A percentile compares a stretch with the other conserved stretches of the same genome.
Evolutionary conservation across 1,140 invertebrate species (phyloP).

Genomic region (Bemisia tabaci): DNA sequence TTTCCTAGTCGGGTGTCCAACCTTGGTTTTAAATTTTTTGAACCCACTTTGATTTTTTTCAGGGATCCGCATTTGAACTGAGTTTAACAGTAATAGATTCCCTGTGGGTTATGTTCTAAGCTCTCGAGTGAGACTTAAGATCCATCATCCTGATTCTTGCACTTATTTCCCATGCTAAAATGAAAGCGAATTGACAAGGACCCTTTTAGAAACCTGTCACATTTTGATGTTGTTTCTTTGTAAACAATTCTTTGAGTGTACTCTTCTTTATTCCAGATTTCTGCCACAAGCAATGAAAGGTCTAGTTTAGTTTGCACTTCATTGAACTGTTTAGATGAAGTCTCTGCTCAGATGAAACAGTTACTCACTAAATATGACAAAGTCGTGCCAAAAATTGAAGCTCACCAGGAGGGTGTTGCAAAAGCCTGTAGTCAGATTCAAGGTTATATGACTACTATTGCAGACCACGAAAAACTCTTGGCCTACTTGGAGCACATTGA

Average conservation of each 20-base stretch:
- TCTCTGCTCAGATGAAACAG: background rate
- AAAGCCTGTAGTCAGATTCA: background rate
- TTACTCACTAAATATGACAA: background rate
- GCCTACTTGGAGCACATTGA: background rate
- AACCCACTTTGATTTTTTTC: too few relatives aligned
- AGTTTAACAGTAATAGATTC: too few relatives aligned
- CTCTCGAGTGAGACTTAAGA: background rate
- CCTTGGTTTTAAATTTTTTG: too few relatives aligned
- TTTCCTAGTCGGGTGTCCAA: too few relatives aligned
- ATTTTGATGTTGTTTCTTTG: background rate
- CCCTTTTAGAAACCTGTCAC: background rate
- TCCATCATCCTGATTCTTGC: too few relatives aligned
- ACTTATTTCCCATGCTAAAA: too few relatives aligned
- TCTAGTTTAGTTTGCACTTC: background rate
- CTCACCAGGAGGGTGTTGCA: background rate
- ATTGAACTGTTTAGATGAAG: background rate
- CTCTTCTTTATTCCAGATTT: background rate
- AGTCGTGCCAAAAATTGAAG: background rate
- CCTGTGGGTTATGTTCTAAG: background rate
- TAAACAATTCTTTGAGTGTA: background rate
- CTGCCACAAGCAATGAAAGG: background rate
- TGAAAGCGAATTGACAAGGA: too few relatives aligned
- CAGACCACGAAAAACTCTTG: background rate
- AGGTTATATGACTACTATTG: background rate
- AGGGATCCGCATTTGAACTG: too few relatives aligned